A percentile compares a stretch with the other conserved stretches of the same genome.
Evolutionary conservation across 1,140 invertebrate species (phyloP).

Genomic region (Oryctes rhinoceros): DNA sequence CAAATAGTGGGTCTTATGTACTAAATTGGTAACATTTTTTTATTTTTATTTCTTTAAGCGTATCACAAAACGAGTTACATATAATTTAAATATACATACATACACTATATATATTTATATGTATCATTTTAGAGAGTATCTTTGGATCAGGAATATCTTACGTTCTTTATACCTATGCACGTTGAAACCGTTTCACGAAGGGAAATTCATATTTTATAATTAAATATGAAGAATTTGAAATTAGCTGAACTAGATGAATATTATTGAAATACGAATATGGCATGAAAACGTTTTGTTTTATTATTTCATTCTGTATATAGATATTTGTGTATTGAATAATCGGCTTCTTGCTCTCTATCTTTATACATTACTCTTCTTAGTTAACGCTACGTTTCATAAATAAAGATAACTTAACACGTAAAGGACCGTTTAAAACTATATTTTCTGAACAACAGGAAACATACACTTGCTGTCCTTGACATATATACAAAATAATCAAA

Average conservation of each 20-base stretch:
- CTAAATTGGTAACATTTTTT: neutral
- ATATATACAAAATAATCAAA: too few species aligned
- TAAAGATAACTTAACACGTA: too few species aligned
- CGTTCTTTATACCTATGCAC: neutral
- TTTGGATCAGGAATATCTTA: neutral
- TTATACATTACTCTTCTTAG: too few species aligned
- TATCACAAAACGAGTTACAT: constrained; percentile 18
- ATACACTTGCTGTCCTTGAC: too few species aligned
- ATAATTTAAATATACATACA: neutral
- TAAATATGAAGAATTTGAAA: neutral
- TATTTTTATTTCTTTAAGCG: neutral
- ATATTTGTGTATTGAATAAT: too few species aligned
- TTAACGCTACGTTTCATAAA: too few species aligned
- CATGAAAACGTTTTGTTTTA: neutral
- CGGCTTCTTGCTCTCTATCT: too few species aligned
- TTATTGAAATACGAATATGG: neutral
- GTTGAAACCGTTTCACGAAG: neutral
- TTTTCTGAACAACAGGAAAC: too few species aligned
- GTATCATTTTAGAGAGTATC: constrained; percentile 17
- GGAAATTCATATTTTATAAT: neutral
- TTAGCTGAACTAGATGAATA: neutral
- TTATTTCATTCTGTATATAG: neutral
- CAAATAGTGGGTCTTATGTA: neutral
- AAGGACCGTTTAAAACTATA: too few species aligned
- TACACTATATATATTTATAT: constrained; percentile 9